Conservation (phyloP, 2,888 invertebrate genomes). For the Scrobipalpa costella region DNA sequence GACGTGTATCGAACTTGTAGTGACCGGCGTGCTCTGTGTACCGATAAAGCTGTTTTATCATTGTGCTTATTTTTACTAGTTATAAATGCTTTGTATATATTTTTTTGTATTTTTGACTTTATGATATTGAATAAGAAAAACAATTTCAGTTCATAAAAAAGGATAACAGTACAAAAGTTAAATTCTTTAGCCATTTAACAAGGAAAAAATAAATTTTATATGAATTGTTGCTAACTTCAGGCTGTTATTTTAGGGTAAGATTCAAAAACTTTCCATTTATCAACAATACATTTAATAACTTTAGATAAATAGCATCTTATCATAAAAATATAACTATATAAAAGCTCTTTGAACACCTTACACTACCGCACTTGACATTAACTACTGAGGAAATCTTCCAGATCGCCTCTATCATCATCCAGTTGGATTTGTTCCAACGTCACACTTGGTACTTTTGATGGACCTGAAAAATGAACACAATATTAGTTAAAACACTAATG, state of each 20-base stretch:
- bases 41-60: slow-evolving; percentile 56
- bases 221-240: slow-evolving; percentile 49
- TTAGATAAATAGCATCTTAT: slow-evolving; percentile 50
- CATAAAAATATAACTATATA: slow-evolving; percentile 37
- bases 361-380: slow-evolving; percentile 43
- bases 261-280: slow-evolving; percentile 38
- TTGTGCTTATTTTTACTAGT: slow-evolving; percentile 75
- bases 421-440: slow-evolving; percentile 70
- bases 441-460: slow-evolving; percentile 50
- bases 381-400: slow-evolving; percentile 71
- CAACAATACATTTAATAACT: slow-evolving; percentile 58
- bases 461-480: slow-evolving; percentile 48
- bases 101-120: slow-evolving; percentile 67
- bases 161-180: slow-evolving; percentile 45
- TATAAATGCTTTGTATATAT: slow-evolving; percentile 76
- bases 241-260: slow-evolving; percentile 46
- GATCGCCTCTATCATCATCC: slow-evolving; percentile 59
- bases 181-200: slow-evolving; percentile 58
- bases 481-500: too few relatives aligned
- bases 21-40: slow-evolving; percentile 47
- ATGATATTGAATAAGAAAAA: slow-evolving; percentile 59
- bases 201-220: slow-evolving; percentile 60
- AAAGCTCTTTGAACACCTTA: slow-evolving; percentile 50
- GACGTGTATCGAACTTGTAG: slow-evolving; percentile 57
- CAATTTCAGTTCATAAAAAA: slow-evolving; percentile 60